Evolutionary conservation across 2,888 invertebrate species (phyloP).

Genomic region (Octodonta nipae): DNA sequence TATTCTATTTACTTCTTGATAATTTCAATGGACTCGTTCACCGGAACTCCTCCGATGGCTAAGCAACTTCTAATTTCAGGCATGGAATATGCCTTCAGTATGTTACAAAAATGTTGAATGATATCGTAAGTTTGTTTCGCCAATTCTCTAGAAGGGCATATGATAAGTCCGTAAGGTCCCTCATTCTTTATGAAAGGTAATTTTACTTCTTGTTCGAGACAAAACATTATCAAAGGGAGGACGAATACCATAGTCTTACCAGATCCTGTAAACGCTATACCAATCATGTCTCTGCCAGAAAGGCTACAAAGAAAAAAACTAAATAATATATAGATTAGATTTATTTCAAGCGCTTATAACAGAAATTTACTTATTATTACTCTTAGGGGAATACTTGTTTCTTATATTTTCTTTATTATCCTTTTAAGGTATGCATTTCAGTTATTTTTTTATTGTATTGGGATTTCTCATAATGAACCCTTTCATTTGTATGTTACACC

Average conservation of each 20-base stretch:
- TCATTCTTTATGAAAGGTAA: constrained; percentile 76
- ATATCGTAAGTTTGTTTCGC: constrained; percentile 95
- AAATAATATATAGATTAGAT: neutral
- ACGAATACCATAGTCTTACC: constrained; percentile 98
- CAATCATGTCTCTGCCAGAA: constrained; percentile 94
- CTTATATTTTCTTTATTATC: too few species aligned
- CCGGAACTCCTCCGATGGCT: constrained; percentile 90
- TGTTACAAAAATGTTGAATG: constrained; percentile 67
- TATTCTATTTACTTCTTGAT: constrained; percentile 49
- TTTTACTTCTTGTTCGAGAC: constrained; percentile 84
- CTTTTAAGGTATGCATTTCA: too few species aligned
- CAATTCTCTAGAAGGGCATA: constrained; percentile 93
- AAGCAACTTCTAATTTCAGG: constrained; percentile 80
- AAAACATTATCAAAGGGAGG: constrained; percentile 90
- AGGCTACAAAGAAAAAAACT: constrained; percentile 39
- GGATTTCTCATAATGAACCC: too few species aligned
- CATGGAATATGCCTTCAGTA: constrained; percentile 55
- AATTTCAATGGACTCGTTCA: constrained; percentile 82
- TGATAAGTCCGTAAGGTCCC: constrained; percentile 73
- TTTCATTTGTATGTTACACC: too few species aligned
- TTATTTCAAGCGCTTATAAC: too few species aligned
- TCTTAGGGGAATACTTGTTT: too few species aligned
- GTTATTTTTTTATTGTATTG: too few species aligned
- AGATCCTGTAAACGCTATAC: constrained; percentile 97
- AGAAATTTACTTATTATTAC: too few species aligned